phyloP scores from a whole-genome alignment of 1,140 invertebrate genomes.

The Heterodera schachtii region DNA sequence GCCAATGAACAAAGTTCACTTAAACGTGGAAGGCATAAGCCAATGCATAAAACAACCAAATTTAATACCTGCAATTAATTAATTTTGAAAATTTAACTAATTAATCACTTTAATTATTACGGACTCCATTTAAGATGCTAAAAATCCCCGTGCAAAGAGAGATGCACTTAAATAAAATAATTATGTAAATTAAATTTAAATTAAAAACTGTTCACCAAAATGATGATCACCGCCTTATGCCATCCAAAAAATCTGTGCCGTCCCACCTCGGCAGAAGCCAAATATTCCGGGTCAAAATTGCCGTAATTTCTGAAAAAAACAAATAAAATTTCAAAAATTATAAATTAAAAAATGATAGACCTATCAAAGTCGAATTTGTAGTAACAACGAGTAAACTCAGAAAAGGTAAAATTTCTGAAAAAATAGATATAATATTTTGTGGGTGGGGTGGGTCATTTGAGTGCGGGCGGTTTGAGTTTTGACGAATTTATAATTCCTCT shows the following conservation, averaged over 20 bases:
- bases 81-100: not conserved
- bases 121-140: not conserved
- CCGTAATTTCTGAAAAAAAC: not conserved
- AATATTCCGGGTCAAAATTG: conserved; percentile 12
- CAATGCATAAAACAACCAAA: not conserved
- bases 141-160: not conserved
- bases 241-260: not conserved
- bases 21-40: not conserved
- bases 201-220: not conserved
- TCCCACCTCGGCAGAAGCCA: conserved; percentile 4
- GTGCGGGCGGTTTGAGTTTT: no score
- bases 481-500: no score
- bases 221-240: not conserved
- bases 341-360: not conserved
- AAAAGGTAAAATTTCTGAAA: not conserved
- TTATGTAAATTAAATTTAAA: not conserved
- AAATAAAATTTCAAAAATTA: not conserved
- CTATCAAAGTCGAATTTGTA: conserved; percentile 15
- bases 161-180: not conserved
- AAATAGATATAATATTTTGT: not conserved
- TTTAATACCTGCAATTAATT: not conserved
- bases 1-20: not conserved
- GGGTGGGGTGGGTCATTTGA: not conserved
- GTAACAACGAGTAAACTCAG: not conserved
- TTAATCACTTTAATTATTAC: not conserved